Conservation (phyloP, 2,888 invertebrate genomes). For the Chrysopilus asiliformis region DNA sequence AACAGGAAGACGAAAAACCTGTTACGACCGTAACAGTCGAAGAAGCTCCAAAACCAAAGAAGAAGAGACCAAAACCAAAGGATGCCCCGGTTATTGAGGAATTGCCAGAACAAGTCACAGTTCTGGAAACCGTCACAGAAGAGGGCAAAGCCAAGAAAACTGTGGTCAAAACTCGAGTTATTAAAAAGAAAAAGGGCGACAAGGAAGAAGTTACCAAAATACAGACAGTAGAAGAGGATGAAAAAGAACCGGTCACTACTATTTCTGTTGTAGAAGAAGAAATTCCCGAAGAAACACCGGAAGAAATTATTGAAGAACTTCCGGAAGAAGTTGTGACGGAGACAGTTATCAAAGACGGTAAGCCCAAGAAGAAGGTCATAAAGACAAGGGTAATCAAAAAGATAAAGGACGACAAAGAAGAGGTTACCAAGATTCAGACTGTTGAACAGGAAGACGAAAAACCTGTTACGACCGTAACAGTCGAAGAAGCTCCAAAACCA, state of each 20-base stretch:
- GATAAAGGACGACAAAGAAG: constrained; percentile 19
- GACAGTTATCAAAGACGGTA: constrained; percentile 15
- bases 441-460: constrained; percentile 31
- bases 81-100: constrained; percentile 9
- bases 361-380: constrained; percentile 18
- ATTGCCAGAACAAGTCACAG: constrained; percentile 19
- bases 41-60: constrained; percentile 13
- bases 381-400: constrained; percentile 10
- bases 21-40: constrained; percentile 25
- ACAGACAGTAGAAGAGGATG: constrained; percentile 21
- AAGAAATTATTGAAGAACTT: constrained; percentile 23
- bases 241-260: constrained; percentile 27
- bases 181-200: constrained; percentile 21
- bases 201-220: constrained; percentile 28
- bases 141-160: constrained; percentile 23
- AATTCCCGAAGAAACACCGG: constrained; percentile 24
- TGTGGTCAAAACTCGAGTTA: constrained; percentile 24
- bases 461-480: constrained; percentile 28
- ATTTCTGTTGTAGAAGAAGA: constrained; percentile 25
- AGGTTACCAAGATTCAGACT: constrained; percentile 29
- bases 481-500: constrained; percentile 23
- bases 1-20: constrained; percentile 24
- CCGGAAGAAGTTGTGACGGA: constrained; percentile 13
- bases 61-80: no score
- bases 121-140: constrained; percentile 22